phyloP scores from a whole-genome alignment of 2,113 vertebrate species.

The Mormyrus lacerda region DNA sequence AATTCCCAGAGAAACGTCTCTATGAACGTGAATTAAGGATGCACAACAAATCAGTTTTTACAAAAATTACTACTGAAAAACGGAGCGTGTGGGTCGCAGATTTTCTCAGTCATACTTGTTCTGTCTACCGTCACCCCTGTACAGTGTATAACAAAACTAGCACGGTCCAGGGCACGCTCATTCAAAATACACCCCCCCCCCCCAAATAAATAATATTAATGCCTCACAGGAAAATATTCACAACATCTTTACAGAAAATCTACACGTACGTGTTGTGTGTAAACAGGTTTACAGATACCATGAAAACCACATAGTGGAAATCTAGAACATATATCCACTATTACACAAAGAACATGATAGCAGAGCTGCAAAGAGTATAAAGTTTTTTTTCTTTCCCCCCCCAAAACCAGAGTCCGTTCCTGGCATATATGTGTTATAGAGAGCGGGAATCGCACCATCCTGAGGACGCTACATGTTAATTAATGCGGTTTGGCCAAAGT shows the following conservation, averaged over 20 bases:
- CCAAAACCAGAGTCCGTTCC: neutral
- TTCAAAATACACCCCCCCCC: neutral
- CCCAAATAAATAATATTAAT: slow-evolving; percentile 12
- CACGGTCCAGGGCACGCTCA: neutral
- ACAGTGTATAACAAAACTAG: neutral
- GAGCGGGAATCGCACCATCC: neutral
- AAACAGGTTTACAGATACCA: slow-evolving; percentile 12
- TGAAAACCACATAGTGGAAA: slow-evolving; percentile 2
- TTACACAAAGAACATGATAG: neutral
- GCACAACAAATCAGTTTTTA: neutral
- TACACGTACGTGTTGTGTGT: slow-evolving; percentile 5
- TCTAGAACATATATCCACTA: slow-evolving; percentile 8
- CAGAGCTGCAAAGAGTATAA: neutral
- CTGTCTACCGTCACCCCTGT: neutral
- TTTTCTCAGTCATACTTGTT: neutral
- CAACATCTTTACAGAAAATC: slow-evolving; percentile 17
- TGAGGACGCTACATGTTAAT: neutral
- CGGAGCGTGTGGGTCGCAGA: neutral
- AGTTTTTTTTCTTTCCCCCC: neutral
- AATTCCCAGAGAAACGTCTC: neutral
- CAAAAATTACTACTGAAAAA: neutral
- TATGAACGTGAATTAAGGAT: neutral
- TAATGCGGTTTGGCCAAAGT: neutral
- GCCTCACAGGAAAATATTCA: slow-evolving; percentile 12
- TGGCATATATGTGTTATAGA: neutral